Percentiles rank a stretch among this genome's conserved stretches.
Conservation (phyloP, 2,888 invertebrate species). For the Spisula solida region DNA sequence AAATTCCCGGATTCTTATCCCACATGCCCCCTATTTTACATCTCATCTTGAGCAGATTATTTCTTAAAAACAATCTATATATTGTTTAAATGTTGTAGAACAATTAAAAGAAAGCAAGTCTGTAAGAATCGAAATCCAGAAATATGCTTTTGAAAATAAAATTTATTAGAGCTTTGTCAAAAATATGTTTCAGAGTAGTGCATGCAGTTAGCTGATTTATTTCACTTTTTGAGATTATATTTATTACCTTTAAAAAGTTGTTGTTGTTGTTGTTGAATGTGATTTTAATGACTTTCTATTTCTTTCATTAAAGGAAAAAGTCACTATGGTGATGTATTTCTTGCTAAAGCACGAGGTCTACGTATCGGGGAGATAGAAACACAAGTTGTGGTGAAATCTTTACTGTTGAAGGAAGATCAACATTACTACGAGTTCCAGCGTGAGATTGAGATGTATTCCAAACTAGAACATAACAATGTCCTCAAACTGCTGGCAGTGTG, state of each 20-base stretch:
- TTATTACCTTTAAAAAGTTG: not conserved
- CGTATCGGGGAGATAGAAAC: constrained; percentile 86
- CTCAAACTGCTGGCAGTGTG: constrained; percentile 94
- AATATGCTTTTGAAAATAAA: no score
- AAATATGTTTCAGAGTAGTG: no score
- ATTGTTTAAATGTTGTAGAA: no score
- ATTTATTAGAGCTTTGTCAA: no score
- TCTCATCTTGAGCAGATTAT: no score
- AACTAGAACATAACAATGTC: constrained; percentile 94
- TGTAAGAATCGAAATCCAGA: no score
- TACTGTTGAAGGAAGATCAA: constrained; percentile 84
- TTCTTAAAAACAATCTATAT: no score
- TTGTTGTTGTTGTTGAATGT: not conserved
- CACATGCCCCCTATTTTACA: no score
- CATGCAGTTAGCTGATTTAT: no score
- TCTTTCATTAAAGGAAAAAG: constrained; percentile 91
- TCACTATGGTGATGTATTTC: constrained; percentile 96
- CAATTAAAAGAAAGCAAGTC: no score
- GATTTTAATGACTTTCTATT: not conserved
- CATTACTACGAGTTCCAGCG: constrained; percentile 92
- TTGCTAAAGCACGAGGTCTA: constrained; percentile 90
- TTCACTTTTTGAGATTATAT: no score
- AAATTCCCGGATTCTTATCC: no score
- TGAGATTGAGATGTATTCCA: constrained; percentile 95
- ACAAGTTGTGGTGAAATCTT: constrained; percentile 87